A percentile compares a stretch with the other conserved stretches of the same genome.
Conservation (phyloP, 2,797 vertebrate species). For the Vultur gryphus region DNA sequence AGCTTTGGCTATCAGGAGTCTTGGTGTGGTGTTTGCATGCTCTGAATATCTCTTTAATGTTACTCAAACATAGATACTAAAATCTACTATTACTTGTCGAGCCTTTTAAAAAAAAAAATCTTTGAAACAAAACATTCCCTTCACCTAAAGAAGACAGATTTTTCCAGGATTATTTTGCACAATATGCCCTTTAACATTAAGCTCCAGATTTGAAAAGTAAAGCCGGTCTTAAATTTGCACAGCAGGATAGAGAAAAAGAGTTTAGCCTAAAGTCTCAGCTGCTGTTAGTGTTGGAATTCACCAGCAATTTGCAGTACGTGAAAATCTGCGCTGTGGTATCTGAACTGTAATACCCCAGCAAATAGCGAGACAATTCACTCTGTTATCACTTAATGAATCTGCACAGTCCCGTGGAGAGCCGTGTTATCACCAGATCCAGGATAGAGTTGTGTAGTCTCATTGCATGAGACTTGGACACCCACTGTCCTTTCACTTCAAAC, state of each 20-base stretch:
- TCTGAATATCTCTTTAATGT: background rate
- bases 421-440: background rate
- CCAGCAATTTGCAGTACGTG: background rate
- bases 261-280: background rate
- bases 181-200: background rate
- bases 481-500: background rate
- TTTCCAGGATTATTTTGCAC: slow-evolving; percentile 18
- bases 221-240: slow-evolving; percentile 20
- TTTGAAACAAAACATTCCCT: background rate
- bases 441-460: background rate
- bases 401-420: fast-evolving
- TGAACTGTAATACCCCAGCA: background rate
- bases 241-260: background rate
- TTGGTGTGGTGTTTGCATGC: background rate
- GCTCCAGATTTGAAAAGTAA: slow-evolving; percentile 13
- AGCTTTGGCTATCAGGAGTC: background rate
- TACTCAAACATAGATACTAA: background rate
- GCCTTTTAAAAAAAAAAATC: background rate
- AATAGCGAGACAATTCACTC: background rate
- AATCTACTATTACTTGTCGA: background rate
- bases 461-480: background rate
- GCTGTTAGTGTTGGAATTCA: background rate
- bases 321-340: background rate
- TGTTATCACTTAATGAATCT: background rate
- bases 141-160: background rate